Base-by-base conservation (phyloP, 30 jellyfish, hydroid and myxozoan genomes). In the Aurelia sp. region DNA sequence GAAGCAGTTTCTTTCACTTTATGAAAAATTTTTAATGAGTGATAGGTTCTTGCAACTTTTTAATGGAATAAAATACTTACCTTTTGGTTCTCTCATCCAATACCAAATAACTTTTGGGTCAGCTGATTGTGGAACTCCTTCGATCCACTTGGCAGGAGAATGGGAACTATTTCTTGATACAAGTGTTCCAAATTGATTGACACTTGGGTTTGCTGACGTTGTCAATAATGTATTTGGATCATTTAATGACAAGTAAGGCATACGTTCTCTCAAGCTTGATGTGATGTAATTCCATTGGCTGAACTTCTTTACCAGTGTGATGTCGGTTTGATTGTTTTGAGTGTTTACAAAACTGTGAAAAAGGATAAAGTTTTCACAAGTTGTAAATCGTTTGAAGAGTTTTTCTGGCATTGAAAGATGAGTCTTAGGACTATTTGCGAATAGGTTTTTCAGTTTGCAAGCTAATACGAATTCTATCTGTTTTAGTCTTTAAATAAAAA, bases 1-100 rank as follows among this genome's bases (percentile, higher is more conserved):
- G 33, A 27, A 27, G 33, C 33, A 27, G 2, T n/a, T n/a, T n/a
- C n/a, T n/a, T 27, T 27, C 33, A 27, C 33, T 27, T 27, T 27
- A 27, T 27, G 33, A 27, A 27, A 27, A 27, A 27, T 27, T 1
- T 27, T 27, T 27, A 27, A 27, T 27, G 33, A 27, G 33, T 27
- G 2, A 27, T 27, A 27, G 33, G 33, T 27, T 27, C 33, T 27
- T 27, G 2, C 33, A 27, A 27, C 33, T 27, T 27, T 27, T 27
- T 27, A 27, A 27, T 37, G 10, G 50, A 5, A 37, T 4, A 4
- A 37, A 37, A 37, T 7, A 15, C 82, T 41, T 51, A 94, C 99
- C 99, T 89, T 94, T 89, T 3, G 99, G 89, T 50, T 94, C 99
- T 66, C 96, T 78, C 81, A 94, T 17, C 99, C 99, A 94, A 76